phyloP scores from a whole-genome alignment of 2,797 vertebrate genomes.

The Selene dorsalis region DNA sequence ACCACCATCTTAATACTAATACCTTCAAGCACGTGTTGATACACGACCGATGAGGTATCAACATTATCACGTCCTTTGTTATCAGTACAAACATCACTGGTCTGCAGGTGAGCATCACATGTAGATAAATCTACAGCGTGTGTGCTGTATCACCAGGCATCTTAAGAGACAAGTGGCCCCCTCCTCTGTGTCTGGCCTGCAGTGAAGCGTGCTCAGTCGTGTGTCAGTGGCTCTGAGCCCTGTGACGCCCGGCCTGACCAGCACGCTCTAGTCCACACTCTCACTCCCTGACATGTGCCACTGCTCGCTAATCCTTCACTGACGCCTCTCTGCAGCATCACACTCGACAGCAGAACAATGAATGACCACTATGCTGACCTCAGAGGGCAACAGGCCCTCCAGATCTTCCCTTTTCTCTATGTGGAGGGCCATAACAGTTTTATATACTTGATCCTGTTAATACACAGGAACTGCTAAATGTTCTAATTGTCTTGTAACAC shows the following conservation, averaged over 20 bases:
- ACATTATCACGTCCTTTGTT: background rate
- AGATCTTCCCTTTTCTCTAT: slow-evolving; percentile 1
- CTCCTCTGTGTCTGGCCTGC: slow-evolving; percentile 9
- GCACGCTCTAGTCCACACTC: slow-evolving; percentile 65
- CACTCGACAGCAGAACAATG: slow-evolving; percentile 52
- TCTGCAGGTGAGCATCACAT: slow-evolving; percentile 39
- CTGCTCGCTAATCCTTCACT: slow-evolving; percentile 69
- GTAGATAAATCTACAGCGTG: background rate
- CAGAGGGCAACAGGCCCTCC: slow-evolving; percentile 23
- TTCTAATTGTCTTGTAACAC: slow-evolving; percentile 30
- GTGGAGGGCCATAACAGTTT: slow-evolving; percentile 30
- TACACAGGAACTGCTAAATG: background rate
- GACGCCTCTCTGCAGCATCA: slow-evolving; percentile 63
- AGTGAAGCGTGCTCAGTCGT: slow-evolving; percentile 33
- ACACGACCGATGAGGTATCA: background rate
- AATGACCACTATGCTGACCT: slow-evolving; percentile 63
- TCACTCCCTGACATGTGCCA: slow-evolving; percentile 81
- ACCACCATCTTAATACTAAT: background rate
- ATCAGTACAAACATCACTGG: background rate
- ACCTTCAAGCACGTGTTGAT: background rate
- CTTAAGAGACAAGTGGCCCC: slow-evolving; percentile 6
- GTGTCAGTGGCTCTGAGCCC: slow-evolving; percentile 55
- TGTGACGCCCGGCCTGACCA: slow-evolving; percentile 30
- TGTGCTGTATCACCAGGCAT: slow-evolving; percentile 6
- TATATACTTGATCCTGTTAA: background rate